A percentile compares a stretch with the other conserved stretches of the same genome.
phyloP scores from a whole-genome alignment of 2,888 invertebrate species.

The Rambutsinella grinnellia region DNA sequence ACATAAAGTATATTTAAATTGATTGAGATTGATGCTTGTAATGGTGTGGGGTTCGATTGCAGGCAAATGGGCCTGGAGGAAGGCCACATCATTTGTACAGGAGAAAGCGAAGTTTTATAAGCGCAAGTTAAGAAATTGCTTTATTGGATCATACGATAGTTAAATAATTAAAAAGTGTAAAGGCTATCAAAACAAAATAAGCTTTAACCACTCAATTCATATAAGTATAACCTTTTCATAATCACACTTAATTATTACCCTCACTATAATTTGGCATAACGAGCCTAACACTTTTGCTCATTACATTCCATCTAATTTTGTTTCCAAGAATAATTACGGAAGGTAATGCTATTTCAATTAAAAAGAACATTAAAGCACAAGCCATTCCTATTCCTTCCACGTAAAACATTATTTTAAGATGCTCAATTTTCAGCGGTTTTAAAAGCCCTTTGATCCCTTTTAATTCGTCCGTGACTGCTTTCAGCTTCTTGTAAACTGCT shows the following conservation, averaged over 20 bases:
- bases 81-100: too few relatives aligned
- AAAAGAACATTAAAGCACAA: neutral
- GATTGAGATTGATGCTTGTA: too few relatives aligned
- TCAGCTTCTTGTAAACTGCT: neutral
- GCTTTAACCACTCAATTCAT: too few relatives aligned
- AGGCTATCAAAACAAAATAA: too few relatives aligned
- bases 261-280: neutral
- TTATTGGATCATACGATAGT: too few relatives aligned
- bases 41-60: too few relatives aligned
- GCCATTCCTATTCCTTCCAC: neutral
- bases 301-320: neutral
- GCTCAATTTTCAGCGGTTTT: constrained; percentile 19
- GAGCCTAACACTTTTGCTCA: neutral
- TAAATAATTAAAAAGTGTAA: too few relatives aligned
- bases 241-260: neutral
- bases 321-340: neutral
- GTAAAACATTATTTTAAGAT: constrained; percentile 42
- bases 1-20: too few relatives aligned
- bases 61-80: too few relatives aligned
- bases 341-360: neutral
- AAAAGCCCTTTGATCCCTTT: constrained; percentile 3
- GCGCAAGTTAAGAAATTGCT: too few relatives aligned
- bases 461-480: constrained; percentile 15
- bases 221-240: too few relatives aligned
- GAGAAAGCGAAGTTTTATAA: too few relatives aligned